A percentile compares a stretch with the other conserved stretches of the same genome.
These are phyloP conservation scores for Bombus breviceps DNA, from an alignment of 1,140 invertebrate species.

Conservation along the genomic window DNA sequence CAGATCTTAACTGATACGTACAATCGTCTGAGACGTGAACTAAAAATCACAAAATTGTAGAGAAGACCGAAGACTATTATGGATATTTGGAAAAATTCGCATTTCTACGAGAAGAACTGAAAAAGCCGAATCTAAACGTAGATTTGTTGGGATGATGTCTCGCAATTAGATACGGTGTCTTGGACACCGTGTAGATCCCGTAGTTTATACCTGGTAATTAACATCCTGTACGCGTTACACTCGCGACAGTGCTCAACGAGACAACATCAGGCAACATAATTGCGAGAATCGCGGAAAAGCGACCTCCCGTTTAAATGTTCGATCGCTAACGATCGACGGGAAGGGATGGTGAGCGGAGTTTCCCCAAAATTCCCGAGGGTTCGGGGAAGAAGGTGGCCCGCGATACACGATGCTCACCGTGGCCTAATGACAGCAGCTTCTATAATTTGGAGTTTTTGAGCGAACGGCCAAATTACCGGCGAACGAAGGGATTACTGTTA, in stretches of 20 bases:
- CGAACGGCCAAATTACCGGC: constrained; percentile 80
- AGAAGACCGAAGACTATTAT: too few relatives aligned
- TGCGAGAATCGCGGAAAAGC: constrained; percentile 8
- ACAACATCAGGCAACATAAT: too few relatives aligned
- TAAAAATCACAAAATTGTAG: too few relatives aligned
- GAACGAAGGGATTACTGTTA: constrained; percentile 82
- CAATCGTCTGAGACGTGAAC: too few relatives aligned
- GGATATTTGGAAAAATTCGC: too few relatives aligned
- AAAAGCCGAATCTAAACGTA: too few relatives aligned
- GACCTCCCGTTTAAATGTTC: background rate
- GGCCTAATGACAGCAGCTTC: constrained; percentile 81
- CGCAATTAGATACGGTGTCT: background rate
- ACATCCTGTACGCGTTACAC: background rate
- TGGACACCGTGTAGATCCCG: background rate
- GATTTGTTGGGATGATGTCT: background rate
- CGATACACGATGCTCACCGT: constrained; percentile 61
- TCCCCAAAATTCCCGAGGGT: constrained; percentile 75
- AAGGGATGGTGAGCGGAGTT: constrained; percentile 60
- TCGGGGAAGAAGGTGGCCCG: constrained; percentile 74
- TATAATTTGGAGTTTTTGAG: constrained; percentile 82
- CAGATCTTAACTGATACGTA: too few relatives aligned
- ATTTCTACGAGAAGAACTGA: too few relatives aligned
- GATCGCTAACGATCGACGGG: constrained; percentile 56
- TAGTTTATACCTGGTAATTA: background rate
- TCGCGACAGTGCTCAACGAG: background rate